Percentiles rank a stretch among this genome's conserved stretches.
phyloP scores from a whole-genome alignment of 2,888 invertebrate species.

The Dyspetes luteomarginatus region DNA sequence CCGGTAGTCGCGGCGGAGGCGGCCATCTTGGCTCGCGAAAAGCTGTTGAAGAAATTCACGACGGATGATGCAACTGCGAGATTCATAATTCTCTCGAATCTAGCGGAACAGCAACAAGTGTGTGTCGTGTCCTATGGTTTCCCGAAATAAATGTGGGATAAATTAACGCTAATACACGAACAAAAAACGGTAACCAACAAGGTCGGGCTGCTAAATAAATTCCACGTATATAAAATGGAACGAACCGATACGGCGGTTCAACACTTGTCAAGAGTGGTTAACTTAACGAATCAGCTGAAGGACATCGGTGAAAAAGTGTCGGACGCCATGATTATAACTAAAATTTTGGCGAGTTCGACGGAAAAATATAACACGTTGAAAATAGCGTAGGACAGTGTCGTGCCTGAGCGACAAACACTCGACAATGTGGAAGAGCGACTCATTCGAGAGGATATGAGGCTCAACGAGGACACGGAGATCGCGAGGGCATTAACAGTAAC shows the following conservation, averaged over 20 bases:
- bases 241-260: slow-evolving; percentile 56
- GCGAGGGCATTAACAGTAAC: background rate
- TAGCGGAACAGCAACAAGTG: slow-evolving; percentile 52
- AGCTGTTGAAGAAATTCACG: slow-evolving; percentile 14
- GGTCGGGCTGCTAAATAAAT: slow-evolving; percentile 54
- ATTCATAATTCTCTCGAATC: slow-evolving; percentile 38
- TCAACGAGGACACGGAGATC: background rate
- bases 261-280: slow-evolving; percentile 55
- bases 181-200: slow-evolving; percentile 56
- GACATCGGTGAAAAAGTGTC: slow-evolving; percentile 38
- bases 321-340: background rate
- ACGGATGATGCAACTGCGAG: slow-evolving; percentile 36
- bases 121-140: slow-evolving; percentile 22
- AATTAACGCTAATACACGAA: slow-evolving; percentile 17
- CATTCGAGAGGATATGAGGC: background rate
- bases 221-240: slow-evolving; percentile 57
- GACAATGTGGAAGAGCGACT: background rate
- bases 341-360: background rate
- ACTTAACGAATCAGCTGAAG: background rate
- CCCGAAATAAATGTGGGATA: slow-evolving; percentile 64
- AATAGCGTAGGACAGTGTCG: background rate
- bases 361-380: background rate
- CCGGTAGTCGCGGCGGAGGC: background rate
- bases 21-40: slow-evolving; percentile 39
- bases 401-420: background rate